These are phyloP conservation scores for Mormyrus hasselquistii DNA, from an alignment of 2,797 vertebrate species.

Conservation along the genomic window DNA sequence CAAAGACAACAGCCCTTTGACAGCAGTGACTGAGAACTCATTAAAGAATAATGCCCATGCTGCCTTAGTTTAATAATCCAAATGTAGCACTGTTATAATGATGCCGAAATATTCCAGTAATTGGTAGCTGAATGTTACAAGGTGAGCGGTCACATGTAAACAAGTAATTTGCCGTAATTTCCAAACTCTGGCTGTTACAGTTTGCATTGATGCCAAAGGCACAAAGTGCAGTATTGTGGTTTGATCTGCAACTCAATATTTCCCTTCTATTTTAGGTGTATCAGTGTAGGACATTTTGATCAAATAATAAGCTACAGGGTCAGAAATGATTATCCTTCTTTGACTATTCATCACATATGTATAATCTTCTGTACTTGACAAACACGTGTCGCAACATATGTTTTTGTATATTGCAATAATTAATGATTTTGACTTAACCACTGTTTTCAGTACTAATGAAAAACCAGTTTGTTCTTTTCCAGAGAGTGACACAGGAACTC, in stretches of 20 bases:
- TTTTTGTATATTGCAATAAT: not conserved
- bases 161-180: constrained; percentile 41
- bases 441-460: not conserved
- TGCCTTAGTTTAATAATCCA: constrained; percentile 64
- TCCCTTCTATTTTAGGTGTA: not conserved
- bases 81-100: constrained; percentile 59
- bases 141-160: constrained; percentile 26
- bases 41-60: constrained; percentile 74
- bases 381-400: not conserved
- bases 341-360: not conserved
- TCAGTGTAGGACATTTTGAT: constrained; percentile 17
- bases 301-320: not conserved
- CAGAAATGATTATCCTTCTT: not conserved
- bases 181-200: constrained; percentile 29
- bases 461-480: not conserved
- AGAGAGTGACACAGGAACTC: not conserved
- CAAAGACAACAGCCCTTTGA: constrained; percentile 68
- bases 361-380: not conserved
- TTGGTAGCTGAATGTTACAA: constrained; percentile 50
- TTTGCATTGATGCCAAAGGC: not conserved
- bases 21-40: constrained; percentile 70
- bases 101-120: constrained; percentile 54
- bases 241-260: not conserved
- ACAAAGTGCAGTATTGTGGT: not conserved
- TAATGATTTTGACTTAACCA: not conserved